Percentiles rank a stretch among this genome's conserved stretches.
phyloP scores from a whole-genome alignment of 1,140 invertebrate species.

The Drosophila athabasca region DNA sequence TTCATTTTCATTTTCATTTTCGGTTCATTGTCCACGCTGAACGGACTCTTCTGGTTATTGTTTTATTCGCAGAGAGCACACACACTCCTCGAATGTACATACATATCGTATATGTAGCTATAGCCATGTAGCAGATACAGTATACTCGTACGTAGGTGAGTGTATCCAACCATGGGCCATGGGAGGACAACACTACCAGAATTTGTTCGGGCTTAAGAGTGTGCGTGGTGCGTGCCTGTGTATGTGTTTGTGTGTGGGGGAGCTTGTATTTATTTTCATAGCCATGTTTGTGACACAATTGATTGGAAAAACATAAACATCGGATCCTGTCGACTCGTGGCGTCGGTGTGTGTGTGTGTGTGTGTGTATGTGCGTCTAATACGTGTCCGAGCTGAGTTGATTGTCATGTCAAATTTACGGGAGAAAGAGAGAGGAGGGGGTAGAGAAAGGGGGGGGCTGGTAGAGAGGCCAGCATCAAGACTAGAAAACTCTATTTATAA shows the following conservation, averaged over 20 bases:
- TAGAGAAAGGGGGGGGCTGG: too few species aligned
- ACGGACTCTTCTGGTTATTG: constrained; percentile 42
- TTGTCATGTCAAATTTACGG: constrained; percentile 68
- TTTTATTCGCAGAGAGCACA: constrained; percentile 52
- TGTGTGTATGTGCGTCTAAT: constrained; percentile 29
- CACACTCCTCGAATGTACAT: constrained; percentile 46
- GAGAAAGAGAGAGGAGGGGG: background rate
- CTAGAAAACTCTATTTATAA: constrained; percentile 61
- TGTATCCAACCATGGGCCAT: constrained; percentile 41
- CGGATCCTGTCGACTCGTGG: constrained; percentile 7
- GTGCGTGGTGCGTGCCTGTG: constrained; percentile 12
- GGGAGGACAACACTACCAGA: constrained; percentile 45
- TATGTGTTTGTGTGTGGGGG: background rate
- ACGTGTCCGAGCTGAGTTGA: constrained; percentile 60
- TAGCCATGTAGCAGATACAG: too few species aligned
- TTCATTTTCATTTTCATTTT: constrained; percentile 48
- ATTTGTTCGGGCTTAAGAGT: constrained; percentile 20
- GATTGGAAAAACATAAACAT: constrained; percentile 75
- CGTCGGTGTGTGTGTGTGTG: constrained; percentile 1
- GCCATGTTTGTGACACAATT: constrained; percentile 65
- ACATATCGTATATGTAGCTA: too few species aligned
- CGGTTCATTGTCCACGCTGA: constrained; percentile 34
- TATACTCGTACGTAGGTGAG: constrained; percentile 14
- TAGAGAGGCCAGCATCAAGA: constrained; percentile 21
- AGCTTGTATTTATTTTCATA: constrained; percentile 61